Conservation (phyloP, 2,888 invertebrate genomes). For the Melieria picta region DNA sequence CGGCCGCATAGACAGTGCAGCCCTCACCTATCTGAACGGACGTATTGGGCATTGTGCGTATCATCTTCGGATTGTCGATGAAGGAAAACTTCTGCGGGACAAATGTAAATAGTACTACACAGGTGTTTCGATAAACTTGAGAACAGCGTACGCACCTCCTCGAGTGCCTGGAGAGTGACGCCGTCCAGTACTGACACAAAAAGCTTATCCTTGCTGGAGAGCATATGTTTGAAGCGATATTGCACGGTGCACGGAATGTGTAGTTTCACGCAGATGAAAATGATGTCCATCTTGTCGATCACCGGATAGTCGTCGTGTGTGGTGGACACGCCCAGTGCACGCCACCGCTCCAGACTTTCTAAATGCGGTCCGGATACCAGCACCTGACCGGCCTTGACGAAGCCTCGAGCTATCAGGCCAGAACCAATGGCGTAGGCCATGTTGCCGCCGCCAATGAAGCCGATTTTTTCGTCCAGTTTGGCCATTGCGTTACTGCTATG, state of each 20-base stretch:
- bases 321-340: conserved; percentile 71
- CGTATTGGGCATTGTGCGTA: conserved; percentile 90
- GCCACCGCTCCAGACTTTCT: conserved; percentile 75
- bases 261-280: conserved; percentile 92
- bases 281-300: conserved; percentile 71
- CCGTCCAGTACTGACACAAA: conserved; percentile 89
- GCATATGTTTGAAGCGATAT: conserved; percentile 53
- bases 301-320: conserved; percentile 76
- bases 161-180: conserved; percentile 72
- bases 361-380: conserved; percentile 79
- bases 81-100: conserved; percentile 51
- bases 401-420: conserved; percentile 76
- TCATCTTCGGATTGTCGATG: conserved; percentile 66
- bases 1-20: conserved; percentile 72
- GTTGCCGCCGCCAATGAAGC: conserved; percentile 91
- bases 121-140: not conserved
- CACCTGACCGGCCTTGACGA: conserved; percentile 73
- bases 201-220: conserved; percentile 68
- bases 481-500: conserved; percentile 52
- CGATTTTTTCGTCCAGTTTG: conserved; percentile 70
- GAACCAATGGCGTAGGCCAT: conserved; percentile 89
- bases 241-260: conserved; percentile 69
- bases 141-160: conserved; percentile 67
- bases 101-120: conserved; percentile 5
- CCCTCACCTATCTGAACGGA: conserved; percentile 81